These are phyloP conservation scores for Pelmatolapia mariae DNA, from an alignment of 2,113 vertebrate genomes.

Conservation along the genomic window DNA sequence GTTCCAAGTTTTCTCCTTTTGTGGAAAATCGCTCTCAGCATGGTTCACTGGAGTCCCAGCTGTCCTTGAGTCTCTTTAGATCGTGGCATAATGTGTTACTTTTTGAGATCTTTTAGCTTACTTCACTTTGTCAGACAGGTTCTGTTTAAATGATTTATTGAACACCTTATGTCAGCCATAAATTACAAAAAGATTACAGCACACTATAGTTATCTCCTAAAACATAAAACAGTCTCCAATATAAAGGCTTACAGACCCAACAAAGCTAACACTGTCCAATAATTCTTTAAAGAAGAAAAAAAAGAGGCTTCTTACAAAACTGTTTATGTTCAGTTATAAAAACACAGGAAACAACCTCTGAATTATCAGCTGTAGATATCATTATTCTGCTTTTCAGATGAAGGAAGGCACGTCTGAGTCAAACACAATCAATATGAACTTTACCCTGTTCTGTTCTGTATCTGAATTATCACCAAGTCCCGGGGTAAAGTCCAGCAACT, in stretches of 20 bases:
- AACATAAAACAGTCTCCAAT: not conserved
- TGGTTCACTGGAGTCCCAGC: not conserved
- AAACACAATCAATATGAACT: slow-evolving; percentile 16
- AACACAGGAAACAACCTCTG: not conserved
- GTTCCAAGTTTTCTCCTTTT: not conserved
- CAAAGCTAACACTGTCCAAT: not conserved
- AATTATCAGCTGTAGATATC: not conserved
- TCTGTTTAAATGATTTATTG: not conserved
- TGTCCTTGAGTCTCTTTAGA: not conserved
- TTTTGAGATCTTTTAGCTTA: not conserved
- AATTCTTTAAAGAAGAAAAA: not conserved
- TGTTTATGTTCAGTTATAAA: not conserved
- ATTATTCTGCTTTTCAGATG: not conserved
- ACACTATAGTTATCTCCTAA: not conserved
- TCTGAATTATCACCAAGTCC: slow-evolving; percentile 30
- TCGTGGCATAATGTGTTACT: not conserved
- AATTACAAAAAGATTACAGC: not conserved
- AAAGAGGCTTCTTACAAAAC: not conserved
- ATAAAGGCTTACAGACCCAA: not conserved
- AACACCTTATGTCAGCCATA: not conserved
- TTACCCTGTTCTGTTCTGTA: slow-evolving; percentile 34
- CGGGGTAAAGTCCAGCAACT: slow-evolving; percentile 50
- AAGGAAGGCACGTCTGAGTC: not conserved
- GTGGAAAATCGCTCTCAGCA: not conserved
- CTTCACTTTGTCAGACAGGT: not conserved